These are phyloP conservation scores for Macropus fuliginosus DNA, from an alignment of 2,797 vertebrate species.

Conservation along the genomic window DNA sequence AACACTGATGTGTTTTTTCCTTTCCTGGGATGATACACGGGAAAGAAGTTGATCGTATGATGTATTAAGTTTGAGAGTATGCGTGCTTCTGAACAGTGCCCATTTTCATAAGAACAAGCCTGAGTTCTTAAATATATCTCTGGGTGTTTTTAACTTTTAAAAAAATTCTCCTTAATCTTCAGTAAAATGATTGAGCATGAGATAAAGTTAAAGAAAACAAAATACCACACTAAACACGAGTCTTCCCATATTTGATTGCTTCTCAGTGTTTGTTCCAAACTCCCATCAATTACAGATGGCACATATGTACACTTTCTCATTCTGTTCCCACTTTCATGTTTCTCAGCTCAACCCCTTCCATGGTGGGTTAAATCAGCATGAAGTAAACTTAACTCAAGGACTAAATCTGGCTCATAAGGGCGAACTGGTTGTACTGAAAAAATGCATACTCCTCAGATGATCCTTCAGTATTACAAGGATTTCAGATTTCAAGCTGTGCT, in stretches of 20 bases:
- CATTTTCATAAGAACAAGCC: conserved; percentile 39
- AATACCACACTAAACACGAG: conserved; percentile 69
- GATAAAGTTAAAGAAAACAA: conserved; percentile 68
- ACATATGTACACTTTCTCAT: conserved; percentile 70
- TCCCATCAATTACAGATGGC: conserved; percentile 80
- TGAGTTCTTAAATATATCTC: conserved; percentile 73
- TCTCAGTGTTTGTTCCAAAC: conserved; percentile 72
- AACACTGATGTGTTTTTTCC: conserved; percentile 27
- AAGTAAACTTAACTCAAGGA: conserved; percentile 75
- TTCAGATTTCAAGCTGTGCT: conserved; percentile 76
- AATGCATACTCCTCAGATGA: conserved; percentile 59
- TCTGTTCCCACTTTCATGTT: conserved; percentile 74
- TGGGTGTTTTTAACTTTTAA: conserved; percentile 72
- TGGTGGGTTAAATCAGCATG: conserved; percentile 76
- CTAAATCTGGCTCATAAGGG: conserved; percentile 77
- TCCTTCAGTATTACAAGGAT: conserved; percentile 65
- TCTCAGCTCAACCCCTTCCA: conserved; percentile 76
- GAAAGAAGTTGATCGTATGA: conserved; percentile 36
- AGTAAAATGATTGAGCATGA: conserved; percentile 72
- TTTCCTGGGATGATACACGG: conserved; percentile 50
- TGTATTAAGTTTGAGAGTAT: conserved; percentile 16
- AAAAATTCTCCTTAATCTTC: conserved; percentile 61
- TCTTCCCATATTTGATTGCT: conserved; percentile 74
- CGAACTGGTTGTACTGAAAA: conserved; percentile 59
- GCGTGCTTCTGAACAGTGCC: background rate